phyloP scores from a whole-genome alignment of 2,797 vertebrate species.

The Cirrhinus mrigala region DNA sequence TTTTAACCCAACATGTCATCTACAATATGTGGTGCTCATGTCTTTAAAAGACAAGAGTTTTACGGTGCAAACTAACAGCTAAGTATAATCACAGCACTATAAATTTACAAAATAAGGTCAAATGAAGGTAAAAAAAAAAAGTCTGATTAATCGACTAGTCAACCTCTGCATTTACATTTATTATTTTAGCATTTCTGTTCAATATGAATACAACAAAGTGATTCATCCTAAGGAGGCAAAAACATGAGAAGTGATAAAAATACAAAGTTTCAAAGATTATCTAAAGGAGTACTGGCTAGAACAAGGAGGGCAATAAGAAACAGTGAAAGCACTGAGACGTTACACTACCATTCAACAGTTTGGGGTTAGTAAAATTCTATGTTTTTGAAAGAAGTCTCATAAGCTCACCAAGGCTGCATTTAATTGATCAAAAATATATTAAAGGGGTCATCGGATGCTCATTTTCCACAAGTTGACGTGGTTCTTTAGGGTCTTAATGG shows the following conservation, averaged over 20 bases:
- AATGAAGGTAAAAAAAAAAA: not conserved
- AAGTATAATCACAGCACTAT: not conserved
- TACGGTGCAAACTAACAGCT: not conserved
- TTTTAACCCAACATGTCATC: constrained; percentile 3
- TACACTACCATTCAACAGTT: not conserved
- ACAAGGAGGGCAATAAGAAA: not conserved
- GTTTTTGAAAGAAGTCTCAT: not conserved
- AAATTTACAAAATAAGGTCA: not conserved
- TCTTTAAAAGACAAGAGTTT: not conserved
- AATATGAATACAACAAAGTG: not conserved
- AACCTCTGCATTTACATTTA: too few relatives aligned
- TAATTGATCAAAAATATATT: not conserved
- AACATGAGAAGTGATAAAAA: not conserved
- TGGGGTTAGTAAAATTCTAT: not conserved
- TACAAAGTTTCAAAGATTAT: constrained; percentile 5
- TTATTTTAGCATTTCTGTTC: too few relatives aligned
- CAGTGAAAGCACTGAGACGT: not conserved
- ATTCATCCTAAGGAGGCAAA: not conserved
- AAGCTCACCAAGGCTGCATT: not conserved
- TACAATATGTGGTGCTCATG: not conserved
- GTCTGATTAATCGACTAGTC: too few relatives aligned
- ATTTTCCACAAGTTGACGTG: too few relatives aligned
- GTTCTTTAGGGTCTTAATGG: too few relatives aligned
- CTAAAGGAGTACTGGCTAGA: not conserved
- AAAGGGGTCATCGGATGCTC: too few relatives aligned